A percentile compares a stretch with the other conserved stretches of the same genome.
Conservation (phyloP, 1,140 invertebrate species). For the Drosophila azteca region DNA sequence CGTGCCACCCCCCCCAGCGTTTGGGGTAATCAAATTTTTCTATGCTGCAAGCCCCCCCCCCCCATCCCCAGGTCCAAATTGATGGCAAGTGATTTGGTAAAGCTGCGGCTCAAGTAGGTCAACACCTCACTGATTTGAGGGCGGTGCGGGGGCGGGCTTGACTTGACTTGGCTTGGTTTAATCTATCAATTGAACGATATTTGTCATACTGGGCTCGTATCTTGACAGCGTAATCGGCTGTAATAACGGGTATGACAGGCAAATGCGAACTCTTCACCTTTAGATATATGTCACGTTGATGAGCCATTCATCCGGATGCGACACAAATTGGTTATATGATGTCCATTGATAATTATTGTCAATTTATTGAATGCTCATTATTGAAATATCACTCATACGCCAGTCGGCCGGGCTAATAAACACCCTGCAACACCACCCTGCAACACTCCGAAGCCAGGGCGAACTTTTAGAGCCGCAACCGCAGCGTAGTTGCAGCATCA, state of each 20-base stretch:
- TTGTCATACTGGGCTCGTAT: slow-evolving; percentile 8
- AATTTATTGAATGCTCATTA: slow-evolving; percentile 68
- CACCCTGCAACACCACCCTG: slow-evolving; percentile 52
- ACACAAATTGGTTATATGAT: slow-evolving; percentile 44
- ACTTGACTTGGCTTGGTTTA: neutral
- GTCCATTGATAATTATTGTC: slow-evolving; percentile 56
- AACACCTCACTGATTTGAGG: slow-evolving; percentile 30
- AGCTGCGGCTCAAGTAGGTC: slow-evolving; percentile 20
- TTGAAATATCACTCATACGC: slow-evolving; percentile 61
- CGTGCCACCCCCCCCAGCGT: slow-evolving; percentile 27
- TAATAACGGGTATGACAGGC: neutral
- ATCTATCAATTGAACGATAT: slow-evolving; percentile 23
- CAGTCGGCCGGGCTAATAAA: slow-evolving; percentile 67
- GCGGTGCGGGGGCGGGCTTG: neutral
- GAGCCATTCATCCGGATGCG: slow-evolving; percentile 17
- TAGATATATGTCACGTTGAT: neutral
- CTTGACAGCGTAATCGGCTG: slow-evolving; percentile 18
- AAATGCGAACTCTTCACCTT: neutral
- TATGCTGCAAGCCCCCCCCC: neutral
- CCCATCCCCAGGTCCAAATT: slow-evolving; percentile 12
- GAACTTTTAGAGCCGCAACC: slow-evolving; percentile 63
- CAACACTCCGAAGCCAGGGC: slow-evolving; percentile 55
- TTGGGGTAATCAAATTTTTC: slow-evolving; percentile 50
- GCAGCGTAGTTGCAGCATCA: slow-evolving; percentile 48
- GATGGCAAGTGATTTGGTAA: slow-evolving; percentile 41